Evolutionary conservation across 1,140 invertebrate genomes (phyloP), one percentile per base, ranked within the genome.

Genomic region (Trichoplusia ni): DNA sequence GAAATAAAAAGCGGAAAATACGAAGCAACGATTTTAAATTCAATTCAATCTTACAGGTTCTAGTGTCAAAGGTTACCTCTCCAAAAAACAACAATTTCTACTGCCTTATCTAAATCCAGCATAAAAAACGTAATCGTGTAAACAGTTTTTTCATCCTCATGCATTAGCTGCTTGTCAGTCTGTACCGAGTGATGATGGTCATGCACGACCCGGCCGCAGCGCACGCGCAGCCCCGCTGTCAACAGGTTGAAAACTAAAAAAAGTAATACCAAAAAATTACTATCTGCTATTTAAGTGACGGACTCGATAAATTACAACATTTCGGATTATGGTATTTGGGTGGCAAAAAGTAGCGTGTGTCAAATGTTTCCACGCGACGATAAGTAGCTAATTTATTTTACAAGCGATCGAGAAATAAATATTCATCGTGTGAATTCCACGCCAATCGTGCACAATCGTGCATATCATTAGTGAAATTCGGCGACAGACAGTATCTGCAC

Each of bases 151-250:
- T n/a, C n/a, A 46, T 37, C 27, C 6, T 65, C 70, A 38, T 84
- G 81, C 83, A 86, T 86, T 88, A 88, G 78, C 49, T 53, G 64
- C 54, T 73, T 78, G 78, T 86, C 81, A 84, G 73, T 68, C 14
- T 13, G 29, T 18, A 33, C 21, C 21, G 42, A 44, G 65, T 73
- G 77, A 73, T 81, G 81, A 84, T 79, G 67, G 61, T 73, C 25
- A 16, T 47, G 69, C 64, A 73, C 69, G 73, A 69, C 61, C 58
- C 56, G 60, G 35, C 35, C 31, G 49, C 46, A 60, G 62, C 64
- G 46, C 61, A 69, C 64, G 64, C 67, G 31, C 35, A 65, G 18
- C 25, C 49, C 31, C 14, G 56, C 75, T 77, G 81, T 81, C 81
- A 76, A 64, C 82, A 63, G 63, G 38, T 67, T 21, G 29, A 58